Evolutionary conservation across 2,797 vertebrate species (phyloP).

Genomic region (Lacerta bilineata): DNA sequence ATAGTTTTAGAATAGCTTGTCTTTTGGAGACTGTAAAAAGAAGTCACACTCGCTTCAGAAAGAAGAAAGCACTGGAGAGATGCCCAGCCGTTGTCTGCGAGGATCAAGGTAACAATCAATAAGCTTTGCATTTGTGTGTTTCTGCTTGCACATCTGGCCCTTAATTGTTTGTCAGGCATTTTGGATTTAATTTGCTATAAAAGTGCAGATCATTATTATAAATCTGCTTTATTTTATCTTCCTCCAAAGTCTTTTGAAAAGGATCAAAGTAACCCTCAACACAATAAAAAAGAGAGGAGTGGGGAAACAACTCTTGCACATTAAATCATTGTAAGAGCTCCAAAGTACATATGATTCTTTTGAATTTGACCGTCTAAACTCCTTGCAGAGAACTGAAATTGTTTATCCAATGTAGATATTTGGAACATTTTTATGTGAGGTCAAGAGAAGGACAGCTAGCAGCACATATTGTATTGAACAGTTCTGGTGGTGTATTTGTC

Average conservation of each 20-base stretch:
- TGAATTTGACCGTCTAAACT: conserved; percentile 10
- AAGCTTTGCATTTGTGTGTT: neutral
- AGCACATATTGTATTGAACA: accelerated
- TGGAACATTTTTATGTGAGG: neutral
- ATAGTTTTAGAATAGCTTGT: neutral
- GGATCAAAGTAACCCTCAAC: conserved; percentile 5
- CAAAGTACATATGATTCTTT: neutral
- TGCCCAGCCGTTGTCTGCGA: neutral
- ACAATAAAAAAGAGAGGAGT: neutral
- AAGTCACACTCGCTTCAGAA: neutral
- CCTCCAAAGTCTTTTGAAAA: conserved; percentile 5
- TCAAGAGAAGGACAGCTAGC: neutral
- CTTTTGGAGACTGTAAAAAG: neutral
- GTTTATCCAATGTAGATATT: conserved; percentile 10
- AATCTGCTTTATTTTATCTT: conserved; percentile 17
- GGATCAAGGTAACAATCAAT: neutral
- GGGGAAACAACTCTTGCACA: neutral
- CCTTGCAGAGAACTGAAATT: neutral
- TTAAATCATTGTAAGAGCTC: conserved; percentile 15
- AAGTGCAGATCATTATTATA: conserved; percentile 24
- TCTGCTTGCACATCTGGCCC: neutral
- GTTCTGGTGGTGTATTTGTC: neutral
- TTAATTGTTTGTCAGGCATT: neutral
- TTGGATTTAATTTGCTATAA: conserved; percentile 25
- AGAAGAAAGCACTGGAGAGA: neutral